A percentile compares a stretch with the other conserved stretches of the same genome.
Conservation (phyloP, 2,888 invertebrate genomes). For the Nomada goodeniana region DNA sequence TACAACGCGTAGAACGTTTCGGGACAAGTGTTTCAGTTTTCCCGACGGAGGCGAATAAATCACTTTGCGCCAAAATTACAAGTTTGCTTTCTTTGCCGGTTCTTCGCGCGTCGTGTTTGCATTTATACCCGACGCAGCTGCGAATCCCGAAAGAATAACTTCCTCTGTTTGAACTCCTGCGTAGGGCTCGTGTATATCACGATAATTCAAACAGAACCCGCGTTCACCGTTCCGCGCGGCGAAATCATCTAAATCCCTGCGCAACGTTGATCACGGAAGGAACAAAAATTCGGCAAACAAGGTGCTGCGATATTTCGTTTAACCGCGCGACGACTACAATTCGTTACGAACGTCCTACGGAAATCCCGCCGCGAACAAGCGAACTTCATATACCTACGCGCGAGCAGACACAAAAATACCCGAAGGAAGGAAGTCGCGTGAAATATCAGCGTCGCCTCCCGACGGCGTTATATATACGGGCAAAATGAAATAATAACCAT, state of each 20-base stretch:
- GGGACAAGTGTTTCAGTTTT: slow-evolving; percentile 13
- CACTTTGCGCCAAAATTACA: slow-evolving; percentile 38
- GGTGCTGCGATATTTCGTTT: no score
- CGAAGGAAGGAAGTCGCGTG: not conserved
- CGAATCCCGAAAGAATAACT: slow-evolving; percentile 51
- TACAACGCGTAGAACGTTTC: no score
- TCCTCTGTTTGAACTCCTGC: slow-evolving; percentile 13
- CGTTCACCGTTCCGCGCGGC: not conserved
- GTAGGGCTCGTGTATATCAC: not conserved
- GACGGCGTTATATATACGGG: not conserved
- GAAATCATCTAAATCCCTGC: not conserved
- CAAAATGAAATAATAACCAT: not conserved
- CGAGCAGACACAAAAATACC: no score
- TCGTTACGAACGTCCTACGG: no score
- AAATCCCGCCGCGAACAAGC: no score
- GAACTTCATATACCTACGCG: no score
- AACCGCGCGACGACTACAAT: no score
- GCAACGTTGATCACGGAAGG: no score
- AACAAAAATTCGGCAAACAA: no score
- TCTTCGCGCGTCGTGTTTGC: slow-evolving; percentile 46
- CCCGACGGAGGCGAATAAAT: slow-evolving; percentile 36
- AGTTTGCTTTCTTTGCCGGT: slow-evolving; percentile 49
- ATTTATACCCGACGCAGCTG: slow-evolving; percentile 45
- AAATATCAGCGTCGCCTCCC: not conserved
- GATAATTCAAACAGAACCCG: not conserved